Percentiles rank a stretch among this genome's conserved stretches.
phyloP scores from a whole-genome alignment of 92 coral and sea anemone genomes.

The Phymanthus crucifer region DNA sequence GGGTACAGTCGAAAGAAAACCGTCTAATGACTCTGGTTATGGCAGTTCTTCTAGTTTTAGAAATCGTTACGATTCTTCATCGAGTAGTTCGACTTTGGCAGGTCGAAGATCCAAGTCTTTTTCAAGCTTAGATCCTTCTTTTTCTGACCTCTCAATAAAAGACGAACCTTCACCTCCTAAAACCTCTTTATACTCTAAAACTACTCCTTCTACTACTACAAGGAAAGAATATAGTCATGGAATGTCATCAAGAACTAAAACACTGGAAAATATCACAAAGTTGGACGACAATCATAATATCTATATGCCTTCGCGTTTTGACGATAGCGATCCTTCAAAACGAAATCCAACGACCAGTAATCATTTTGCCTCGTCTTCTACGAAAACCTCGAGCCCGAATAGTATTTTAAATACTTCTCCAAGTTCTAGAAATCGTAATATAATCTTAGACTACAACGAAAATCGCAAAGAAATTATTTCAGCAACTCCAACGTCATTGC shows the following conservation, averaged over 20 bases:
- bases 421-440: conserved; percentile 10
- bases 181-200: background rate
- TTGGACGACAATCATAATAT: conserved; percentile 17
- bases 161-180: conserved; percentile 6
- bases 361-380: background rate
- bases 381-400: background rate
- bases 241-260: conserved; percentile 32
- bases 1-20: conserved; percentile 14
- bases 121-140: conserved; percentile 17
- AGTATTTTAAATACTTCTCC: conserved; percentile 1
- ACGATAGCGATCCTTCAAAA: conserved; percentile 4
- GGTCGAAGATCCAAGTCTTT: conserved; percentile 30
- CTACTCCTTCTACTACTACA: background rate
- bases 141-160: conserved; percentile 14
- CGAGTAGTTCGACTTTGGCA: conserved; percentile 7
- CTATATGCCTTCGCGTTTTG: conserved; percentile 10
- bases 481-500: conserved; percentile 18
- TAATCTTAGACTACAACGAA: conserved; percentile 20
- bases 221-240: conserved; percentile 15
- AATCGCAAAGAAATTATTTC: conserved; percentile 33
- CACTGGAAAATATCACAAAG: conserved; percentile 26
- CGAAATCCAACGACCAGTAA: background rate
- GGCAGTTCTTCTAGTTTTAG: conserved; percentile 41
- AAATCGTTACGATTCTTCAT: background rate
- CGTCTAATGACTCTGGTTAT: conserved; percentile 49